phyloP scores from a whole-genome alignment of 2,797 vertebrate genomes.

The Catostomus latipinnis region DNA sequence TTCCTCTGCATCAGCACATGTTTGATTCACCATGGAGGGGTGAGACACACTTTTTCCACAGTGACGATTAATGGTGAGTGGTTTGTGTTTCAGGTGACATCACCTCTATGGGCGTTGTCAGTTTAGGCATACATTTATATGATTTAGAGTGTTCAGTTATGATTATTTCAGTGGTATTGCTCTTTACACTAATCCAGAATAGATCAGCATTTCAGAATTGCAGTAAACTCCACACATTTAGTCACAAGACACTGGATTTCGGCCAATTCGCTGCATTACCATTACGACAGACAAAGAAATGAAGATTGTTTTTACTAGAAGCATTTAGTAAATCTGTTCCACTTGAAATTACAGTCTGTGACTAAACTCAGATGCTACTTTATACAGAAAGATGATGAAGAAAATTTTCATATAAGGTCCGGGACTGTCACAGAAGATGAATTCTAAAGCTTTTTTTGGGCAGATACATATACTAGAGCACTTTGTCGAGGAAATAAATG shows the following conservation, averaged over 20 bases:
- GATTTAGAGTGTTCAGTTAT: constrained; percentile 26
- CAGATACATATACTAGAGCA: constrained; percentile 62
- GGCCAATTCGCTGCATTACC: constrained; percentile 54
- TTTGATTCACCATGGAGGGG: constrained; percentile 14
- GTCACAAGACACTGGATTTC: constrained; percentile 74
- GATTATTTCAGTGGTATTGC: constrained; percentile 57
- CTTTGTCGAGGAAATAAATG: constrained; percentile 65
- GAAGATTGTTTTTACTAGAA: constrained; percentile 44
- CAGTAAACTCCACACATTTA: constrained; percentile 52
- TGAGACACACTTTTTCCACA: constrained; percentile 9
- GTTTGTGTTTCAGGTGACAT: constrained; percentile 60
- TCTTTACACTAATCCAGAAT: constrained; percentile 51
- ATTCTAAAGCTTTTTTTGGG: constrained; percentile 63
- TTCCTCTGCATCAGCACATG: constrained; percentile 18
- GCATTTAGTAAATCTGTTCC: constrained; percentile 65
- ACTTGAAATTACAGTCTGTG: constrained; percentile 70
- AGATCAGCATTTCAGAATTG: constrained; percentile 29
- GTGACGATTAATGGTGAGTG: constrained; percentile 28
- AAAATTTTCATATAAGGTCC: background rate
- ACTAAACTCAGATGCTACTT: constrained; percentile 39
- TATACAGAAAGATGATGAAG: constrained; percentile 16
- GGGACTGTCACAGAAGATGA: constrained; percentile 24
- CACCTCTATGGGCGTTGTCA: constrained; percentile 61
- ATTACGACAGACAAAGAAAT: constrained; percentile 48
- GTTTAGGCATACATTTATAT: background rate